A percentile compares a stretch with the other conserved stretches of the same genome.
These are phyloP conservation scores for Esox niger DNA, from an alignment of 2,113 vertebrate genomes.

Conservation along the genomic window DNA sequence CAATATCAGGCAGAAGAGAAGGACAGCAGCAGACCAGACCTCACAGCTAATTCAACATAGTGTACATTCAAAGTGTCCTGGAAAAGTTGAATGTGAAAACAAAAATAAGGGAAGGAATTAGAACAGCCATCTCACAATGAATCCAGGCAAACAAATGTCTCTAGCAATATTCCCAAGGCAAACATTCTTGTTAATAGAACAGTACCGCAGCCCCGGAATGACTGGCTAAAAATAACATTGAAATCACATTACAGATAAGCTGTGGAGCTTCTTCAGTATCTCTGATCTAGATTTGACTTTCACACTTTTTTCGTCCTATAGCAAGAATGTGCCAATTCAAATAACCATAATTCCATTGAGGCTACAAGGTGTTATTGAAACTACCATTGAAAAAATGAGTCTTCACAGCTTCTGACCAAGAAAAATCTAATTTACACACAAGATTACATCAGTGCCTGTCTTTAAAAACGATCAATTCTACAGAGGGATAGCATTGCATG, in stretches of 20 bases:
- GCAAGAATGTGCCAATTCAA: slow-evolving; percentile 3
- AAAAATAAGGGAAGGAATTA: background rate
- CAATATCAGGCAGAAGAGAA: no score
- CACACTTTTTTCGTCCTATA: background rate
- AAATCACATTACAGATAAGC: slow-evolving; percentile 38
- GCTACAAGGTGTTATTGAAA: slow-evolving; percentile 2
- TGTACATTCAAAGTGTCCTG: background rate
- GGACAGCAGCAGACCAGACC: no score
- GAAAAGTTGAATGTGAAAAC: background rate
- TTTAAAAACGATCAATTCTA: background rate
- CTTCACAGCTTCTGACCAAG: background rate
- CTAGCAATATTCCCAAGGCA: slow-evolving; percentile 36
- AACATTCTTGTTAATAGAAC: slow-evolving; percentile 37
- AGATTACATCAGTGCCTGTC: slow-evolving; percentile 1
- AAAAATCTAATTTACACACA: background rate
- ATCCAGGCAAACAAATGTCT: slow-evolving; percentile 15
- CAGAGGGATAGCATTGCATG: slow-evolving; percentile 5
- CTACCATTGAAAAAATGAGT: background rate
- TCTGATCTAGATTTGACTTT: slow-evolving; percentile 28
- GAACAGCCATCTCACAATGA: background rate
- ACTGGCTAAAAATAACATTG: slow-evolving; percentile 47
- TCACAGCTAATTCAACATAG: no score
- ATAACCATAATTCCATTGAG: background rate
- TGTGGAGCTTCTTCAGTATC: slow-evolving; percentile 24
- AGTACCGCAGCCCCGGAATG: slow-evolving; percentile 28